A percentile compares a stretch with the other conserved stretches of the same genome.
These are phyloP conservation scores for Heliconius cydno DNA, from an alignment of 2,888 invertebrate genomes.

Conservation along the genomic window DNA sequence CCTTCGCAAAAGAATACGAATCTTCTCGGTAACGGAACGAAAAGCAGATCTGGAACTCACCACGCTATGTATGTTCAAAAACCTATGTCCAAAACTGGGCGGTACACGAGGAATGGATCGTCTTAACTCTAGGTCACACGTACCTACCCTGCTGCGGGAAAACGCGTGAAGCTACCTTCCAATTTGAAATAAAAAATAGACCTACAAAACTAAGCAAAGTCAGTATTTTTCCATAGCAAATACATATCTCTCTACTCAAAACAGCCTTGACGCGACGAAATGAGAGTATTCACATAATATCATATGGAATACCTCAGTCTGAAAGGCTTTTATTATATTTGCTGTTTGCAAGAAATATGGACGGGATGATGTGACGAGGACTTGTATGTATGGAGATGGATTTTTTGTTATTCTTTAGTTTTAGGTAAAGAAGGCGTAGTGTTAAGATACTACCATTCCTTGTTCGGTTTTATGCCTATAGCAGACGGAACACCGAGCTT, in stretches of 20 bases:
- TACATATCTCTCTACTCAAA: conserved; percentile 16
- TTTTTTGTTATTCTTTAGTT: conserved; percentile 3
- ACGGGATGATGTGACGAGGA: conserved; percentile 58
- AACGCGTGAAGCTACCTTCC: too few relatives aligned
- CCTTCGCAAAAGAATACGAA: too few relatives aligned
- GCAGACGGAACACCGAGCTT: too few relatives aligned
- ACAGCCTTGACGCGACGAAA: conserved; percentile 36
- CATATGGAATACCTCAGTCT: conserved; percentile 48
- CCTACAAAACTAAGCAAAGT: neutral
- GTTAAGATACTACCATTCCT: neutral
- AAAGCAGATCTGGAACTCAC: too few relatives aligned
- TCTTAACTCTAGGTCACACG: too few relatives aligned
- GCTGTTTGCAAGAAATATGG: conserved; percentile 68
- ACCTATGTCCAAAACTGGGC: too few relatives aligned
- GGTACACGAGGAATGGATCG: too few relatives aligned
- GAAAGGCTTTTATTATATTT: conserved; percentile 71
- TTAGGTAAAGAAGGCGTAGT: neutral
- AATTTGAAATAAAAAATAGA: neutral
- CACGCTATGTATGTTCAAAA: too few relatives aligned
- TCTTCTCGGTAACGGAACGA: too few relatives aligned
- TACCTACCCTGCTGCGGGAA: too few relatives aligned
- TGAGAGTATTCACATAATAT: conserved; percentile 36
- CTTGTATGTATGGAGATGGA: conserved; percentile 44
- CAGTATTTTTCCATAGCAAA: neutral
- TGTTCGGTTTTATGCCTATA: too few relatives aligned